phyloP scores from a whole-genome alignment of 2,797 vertebrate genomes.

The Menidia menidia region DNA sequence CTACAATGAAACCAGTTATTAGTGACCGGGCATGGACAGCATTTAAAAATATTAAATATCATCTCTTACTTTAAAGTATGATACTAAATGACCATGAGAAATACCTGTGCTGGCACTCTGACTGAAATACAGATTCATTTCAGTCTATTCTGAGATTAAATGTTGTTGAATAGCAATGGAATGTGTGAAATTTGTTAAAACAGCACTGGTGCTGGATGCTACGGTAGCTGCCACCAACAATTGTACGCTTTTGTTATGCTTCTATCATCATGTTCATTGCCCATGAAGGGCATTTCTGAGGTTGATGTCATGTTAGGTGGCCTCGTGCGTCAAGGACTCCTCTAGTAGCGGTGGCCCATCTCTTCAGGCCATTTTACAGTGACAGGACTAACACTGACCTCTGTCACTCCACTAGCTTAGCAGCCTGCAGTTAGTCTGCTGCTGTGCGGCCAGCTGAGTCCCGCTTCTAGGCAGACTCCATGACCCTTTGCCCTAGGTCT shows the following conservation, averaged over 20 bases:
- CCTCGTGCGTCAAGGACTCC: constrained; percentile 70
- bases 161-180: constrained; percentile 32
- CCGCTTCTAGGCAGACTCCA: constrained; percentile 46
- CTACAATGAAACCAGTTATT: constrained; percentile 9
- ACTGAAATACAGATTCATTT: background rate
- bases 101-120: background rate
- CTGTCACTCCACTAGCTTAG: constrained; percentile 69
- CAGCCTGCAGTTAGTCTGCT: constrained; percentile 57
- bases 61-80: background rate
- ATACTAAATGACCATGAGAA: background rate
- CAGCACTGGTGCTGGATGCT: constrained; percentile 38
- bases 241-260: constrained; percentile 46
- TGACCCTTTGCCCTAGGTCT: constrained; percentile 53
- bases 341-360: constrained; percentile 49
- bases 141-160: background rate
- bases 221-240: constrained; percentile 35
- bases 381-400: constrained; percentile 74
- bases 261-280: constrained; percentile 51
- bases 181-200: constrained; percentile 41
- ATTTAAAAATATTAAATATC: background rate
- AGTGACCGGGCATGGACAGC: background rate
- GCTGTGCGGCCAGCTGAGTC: constrained; percentile 63
- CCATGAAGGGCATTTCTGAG: constrained; percentile 71
- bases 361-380: constrained; percentile 71
- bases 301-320: constrained; percentile 67